Base-by-base conservation (phyloP, 1,140 invertebrate species). In the Nixonia krombeini region DNA sequence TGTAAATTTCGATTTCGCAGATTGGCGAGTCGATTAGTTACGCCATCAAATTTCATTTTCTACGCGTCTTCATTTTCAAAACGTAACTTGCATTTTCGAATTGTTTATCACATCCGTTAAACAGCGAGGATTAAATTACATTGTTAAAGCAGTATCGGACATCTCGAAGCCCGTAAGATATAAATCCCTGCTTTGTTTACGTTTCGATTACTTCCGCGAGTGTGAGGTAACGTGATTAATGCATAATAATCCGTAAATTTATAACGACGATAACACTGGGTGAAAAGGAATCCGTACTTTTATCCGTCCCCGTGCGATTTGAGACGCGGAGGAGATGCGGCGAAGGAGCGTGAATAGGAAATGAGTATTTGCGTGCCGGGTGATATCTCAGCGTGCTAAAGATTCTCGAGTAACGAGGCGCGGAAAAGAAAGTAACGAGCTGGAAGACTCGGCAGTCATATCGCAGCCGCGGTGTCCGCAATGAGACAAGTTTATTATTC, bases 351-450 rank as follows among this genome's bases (percentile, higher is more conserved):
- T 45, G 53, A 65, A 49, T 44, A 55, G 50, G 56, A 49, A 67
- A 59, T 46, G 45, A 50, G 56, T 40, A 59, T 55, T 61, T 45
- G 56, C 13, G 31, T 49, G 21, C 38, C 37, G 40, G 12, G 38
- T 35, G 47, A 53, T 61, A 46, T 56, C 51, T 29, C 16, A 41
- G 31, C 33, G 31, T 40, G 51, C 38, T 44, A 29, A 16, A 42
- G 51, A 61, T 46, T 67, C 56, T 46, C 40, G 40, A 51, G 51
- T 59, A 67, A 67, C 45, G 55, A 56, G 51, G 37, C 51, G 37
- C 38, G 44, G 51, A 59, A 66, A 67, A 53, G 63, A 67, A 67
- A 67, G 63, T 67, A 67, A 67, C 45, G 63, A 67, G 53, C 49
- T 44, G 49, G 29, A 25, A 41, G 33, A 10, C 38, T 51, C 21